Evolutionary conservation across 2,888 invertebrate genomes (phyloP).

Genomic region (Phoenoteleia sp.): DNA sequence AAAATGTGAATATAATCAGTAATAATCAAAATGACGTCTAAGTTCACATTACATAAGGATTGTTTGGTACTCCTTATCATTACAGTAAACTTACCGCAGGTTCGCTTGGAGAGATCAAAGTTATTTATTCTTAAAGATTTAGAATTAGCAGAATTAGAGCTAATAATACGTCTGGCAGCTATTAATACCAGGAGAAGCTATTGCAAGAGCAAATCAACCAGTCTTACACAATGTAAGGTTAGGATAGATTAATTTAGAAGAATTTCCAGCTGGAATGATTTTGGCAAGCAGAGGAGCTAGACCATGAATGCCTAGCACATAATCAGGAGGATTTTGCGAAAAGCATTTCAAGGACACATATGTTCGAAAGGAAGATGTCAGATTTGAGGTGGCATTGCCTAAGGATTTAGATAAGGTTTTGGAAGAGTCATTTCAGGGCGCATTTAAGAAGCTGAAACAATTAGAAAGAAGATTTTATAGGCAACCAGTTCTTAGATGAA

Average conservation of each 20-base stretch:
- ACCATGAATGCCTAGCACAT: not conserved
- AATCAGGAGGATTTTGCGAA: not conserved
- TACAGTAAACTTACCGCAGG: too few species aligned
- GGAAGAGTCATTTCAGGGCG: slow-evolving; percentile 50
- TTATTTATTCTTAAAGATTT: too few species aligned
- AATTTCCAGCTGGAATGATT: not conserved
- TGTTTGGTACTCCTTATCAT: too few species aligned
- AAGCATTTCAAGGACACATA: not conserved
- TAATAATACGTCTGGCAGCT: too few species aligned
- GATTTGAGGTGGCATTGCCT: slow-evolving; percentile 56
- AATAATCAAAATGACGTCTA: too few species aligned
- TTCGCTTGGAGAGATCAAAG: too few species aligned
- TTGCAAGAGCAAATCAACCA: too few species aligned
- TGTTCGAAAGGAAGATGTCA: slow-evolving; percentile 9
- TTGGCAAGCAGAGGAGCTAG: not conserved
- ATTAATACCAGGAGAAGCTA: too few species aligned
- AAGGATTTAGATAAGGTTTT: slow-evolving; percentile 1
- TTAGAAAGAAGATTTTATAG: slow-evolving; percentile 35
- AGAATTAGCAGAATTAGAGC: too few species aligned
- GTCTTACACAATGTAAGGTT: slow-evolving; percentile 20
- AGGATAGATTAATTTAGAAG: not conserved
- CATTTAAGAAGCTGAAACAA: not conserved
- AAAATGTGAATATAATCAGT: too few species aligned
- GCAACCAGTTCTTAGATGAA: slow-evolving; percentile 53
- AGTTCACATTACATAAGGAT: too few species aligned